phyloP scores from a whole-genome alignment of 2,113 vertebrate genomes.

The Microcebus griseorufus region DNA sequence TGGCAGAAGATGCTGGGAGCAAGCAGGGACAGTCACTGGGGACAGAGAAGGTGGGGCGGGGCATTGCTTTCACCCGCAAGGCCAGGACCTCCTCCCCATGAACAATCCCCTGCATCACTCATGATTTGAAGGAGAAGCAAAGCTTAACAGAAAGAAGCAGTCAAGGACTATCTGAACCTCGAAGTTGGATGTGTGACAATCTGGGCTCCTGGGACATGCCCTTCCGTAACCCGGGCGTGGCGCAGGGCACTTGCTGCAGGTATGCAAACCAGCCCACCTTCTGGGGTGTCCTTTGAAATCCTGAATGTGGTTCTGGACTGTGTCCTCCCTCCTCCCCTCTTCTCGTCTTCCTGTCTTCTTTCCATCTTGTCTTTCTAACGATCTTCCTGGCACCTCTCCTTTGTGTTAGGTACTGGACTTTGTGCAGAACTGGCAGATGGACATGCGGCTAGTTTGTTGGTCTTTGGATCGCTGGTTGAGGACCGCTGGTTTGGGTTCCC shows the following conservation, averaged over 20 bases:
- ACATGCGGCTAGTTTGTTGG: accelerated
- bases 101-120: accelerated
- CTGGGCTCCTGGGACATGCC: accelerated
- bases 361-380: not conserved
- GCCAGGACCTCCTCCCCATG: too few species aligned
- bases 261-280: accelerated
- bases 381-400: accelerated
- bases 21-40: accelerated
- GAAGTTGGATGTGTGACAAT: accelerated
- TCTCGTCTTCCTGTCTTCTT: not conserved
- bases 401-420: not conserved
- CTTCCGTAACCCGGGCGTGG: accelerated
- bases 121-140: not conserved
- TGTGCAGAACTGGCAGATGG: not conserved
- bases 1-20: not conserved
- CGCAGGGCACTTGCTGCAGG: too few species aligned
- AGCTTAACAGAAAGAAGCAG: not conserved
- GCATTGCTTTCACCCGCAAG: accelerated
- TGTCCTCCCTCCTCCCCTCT: accelerated
- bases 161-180: accelerated
- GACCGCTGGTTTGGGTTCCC: accelerated
- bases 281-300: not conserved
- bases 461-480: accelerated
- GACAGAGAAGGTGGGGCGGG: accelerated
- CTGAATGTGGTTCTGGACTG: accelerated